phyloP scores from a whole-genome alignment of 2,888 invertebrate species.

The Artemia sinica region DNA sequence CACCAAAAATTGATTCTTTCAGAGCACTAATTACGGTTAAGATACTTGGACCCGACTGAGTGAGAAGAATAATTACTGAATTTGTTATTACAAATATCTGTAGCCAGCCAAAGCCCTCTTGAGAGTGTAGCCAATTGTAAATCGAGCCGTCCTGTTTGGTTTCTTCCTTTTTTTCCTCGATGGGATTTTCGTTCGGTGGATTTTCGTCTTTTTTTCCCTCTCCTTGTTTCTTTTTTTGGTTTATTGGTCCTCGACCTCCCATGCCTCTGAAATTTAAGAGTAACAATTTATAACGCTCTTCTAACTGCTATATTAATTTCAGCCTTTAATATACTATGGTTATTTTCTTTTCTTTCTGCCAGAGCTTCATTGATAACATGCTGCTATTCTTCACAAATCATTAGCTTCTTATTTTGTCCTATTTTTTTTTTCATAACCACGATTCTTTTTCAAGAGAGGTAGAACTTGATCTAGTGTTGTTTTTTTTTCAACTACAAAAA shows the following conservation, averaged over 20 bases:
- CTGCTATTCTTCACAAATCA: too few species aligned
- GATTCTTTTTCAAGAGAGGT: too few species aligned
- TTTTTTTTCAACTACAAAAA: too few species aligned
- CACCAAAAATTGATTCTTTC: background rate
- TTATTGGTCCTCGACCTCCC: conserved; percentile 8
- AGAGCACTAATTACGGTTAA: background rate
- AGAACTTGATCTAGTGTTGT: too few species aligned
- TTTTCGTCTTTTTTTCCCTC: background rate
- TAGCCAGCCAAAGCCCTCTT: conserved; percentile 1
- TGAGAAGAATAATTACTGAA: background rate
- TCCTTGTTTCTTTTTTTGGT: conserved; percentile 1
- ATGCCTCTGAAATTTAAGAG: background rate
- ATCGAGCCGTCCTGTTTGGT: background rate
- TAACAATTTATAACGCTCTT: too few species aligned
- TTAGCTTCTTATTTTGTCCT: too few species aligned
- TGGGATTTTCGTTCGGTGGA: background rate
- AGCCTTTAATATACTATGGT: too few species aligned
- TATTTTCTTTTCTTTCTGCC: too few species aligned
- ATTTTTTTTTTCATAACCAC: too few species aligned
- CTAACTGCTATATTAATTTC: too few species aligned
- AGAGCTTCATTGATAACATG: too few species aligned
- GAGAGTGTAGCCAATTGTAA: background rate
- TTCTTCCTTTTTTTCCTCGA: background rate
- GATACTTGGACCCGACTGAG: conserved; percentile 4
- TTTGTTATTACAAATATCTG: background rate